phyloP scores from a whole-genome alignment of 2,797 vertebrate species.

The Natrix natrix region DNA sequence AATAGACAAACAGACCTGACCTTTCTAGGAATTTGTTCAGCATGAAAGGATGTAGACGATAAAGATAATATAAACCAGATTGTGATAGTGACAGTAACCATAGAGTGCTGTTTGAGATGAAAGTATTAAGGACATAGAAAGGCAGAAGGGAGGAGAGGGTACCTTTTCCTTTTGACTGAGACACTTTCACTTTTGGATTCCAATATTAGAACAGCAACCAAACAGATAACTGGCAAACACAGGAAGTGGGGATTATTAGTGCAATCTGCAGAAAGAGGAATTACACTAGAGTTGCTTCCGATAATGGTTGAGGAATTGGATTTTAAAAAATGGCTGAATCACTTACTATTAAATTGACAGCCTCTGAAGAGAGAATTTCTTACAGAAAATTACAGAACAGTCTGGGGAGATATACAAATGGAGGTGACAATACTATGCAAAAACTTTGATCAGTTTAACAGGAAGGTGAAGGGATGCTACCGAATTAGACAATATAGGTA shows the following conservation, averaged over 20 bases:
- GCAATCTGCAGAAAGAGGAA: not conserved
- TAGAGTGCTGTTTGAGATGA: not conserved
- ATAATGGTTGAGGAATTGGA: no score
- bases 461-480: not conserved
- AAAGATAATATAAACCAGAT: not conserved
- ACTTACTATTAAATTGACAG: not conserved
- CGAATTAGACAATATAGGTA: not conserved
- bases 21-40: not conserved
- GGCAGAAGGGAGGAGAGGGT: not conserved
- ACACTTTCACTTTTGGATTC: not conserved
- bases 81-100: not conserved
- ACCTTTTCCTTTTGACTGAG: not conserved
- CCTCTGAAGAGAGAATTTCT: not conserved
- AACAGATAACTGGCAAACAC: not conserved
- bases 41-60: not conserved
- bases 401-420: not conserved
- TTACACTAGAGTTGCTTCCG: not conserved
- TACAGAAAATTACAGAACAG: not conserved
- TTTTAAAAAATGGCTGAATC: no score
- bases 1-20: not conserved
- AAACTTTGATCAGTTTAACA: not conserved
- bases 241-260: not conserved
- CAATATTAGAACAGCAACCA: not conserved
- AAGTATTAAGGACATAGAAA: not conserved
- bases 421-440: not conserved